Base-by-base conservation (phyloP, 2,113 vertebrate species). In the Dipodomys ordii region DNA sequence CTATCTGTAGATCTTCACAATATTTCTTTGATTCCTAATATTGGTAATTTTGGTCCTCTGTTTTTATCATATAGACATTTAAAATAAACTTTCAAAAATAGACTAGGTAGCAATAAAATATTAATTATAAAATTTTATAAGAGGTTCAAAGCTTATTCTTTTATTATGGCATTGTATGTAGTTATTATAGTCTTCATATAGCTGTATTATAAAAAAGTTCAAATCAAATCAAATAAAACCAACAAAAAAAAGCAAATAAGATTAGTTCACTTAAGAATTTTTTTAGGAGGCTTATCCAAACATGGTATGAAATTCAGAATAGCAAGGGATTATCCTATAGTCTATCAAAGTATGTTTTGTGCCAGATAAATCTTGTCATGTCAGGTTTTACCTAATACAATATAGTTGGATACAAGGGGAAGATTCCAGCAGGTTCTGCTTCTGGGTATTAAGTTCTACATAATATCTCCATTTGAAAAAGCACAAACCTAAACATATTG, bases 61-160 rank as follows among this genome's bases (percentile, higher is more conserved):
- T 68, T 28, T 69, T 83, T 62, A 92, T n/a, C 84, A 46, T 35
- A 8, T 72, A 64, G 53, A 32, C 32, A 32, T 13, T 84, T 71
- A 71, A 84, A 71, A 84, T 53, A 53, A 57, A 49, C 49, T 2
- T 19, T 91, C 46, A 39, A 90, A 78, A 57, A 73, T 49, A 73
- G 35, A 57, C 65, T 35, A 73, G 35, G 80, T 30, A 23, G 49
- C 20, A 83, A 82, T 92, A 82, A 90, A 88, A 69, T 72, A 19
- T 16, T 92, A 72, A 85, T 64, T 87, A 69, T 19, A 82, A 49
- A 60, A 78, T 92, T 86, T 71, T 49, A 64, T 15, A 46, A 25
- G 35, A n/a, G 83, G 44, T 67, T 87, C 35, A 83, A 72, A 96
- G 87, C 15, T 64, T 83, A 69, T 83, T 65, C 23, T 81, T 82